Evolutionary conservation across 1,140 invertebrate genomes (phyloP).

Genomic region (Anadara kagoshimensis): DNA sequence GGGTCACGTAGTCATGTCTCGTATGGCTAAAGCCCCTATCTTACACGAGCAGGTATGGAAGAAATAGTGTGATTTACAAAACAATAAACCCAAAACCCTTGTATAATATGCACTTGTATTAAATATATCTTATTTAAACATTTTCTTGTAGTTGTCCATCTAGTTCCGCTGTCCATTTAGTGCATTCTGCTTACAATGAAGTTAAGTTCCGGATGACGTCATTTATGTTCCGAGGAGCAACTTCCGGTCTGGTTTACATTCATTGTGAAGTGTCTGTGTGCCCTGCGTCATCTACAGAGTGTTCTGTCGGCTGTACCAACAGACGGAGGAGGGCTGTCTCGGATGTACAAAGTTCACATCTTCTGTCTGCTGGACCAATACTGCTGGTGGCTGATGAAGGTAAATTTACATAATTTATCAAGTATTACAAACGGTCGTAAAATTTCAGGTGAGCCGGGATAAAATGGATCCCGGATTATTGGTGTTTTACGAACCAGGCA

Average conservation of each 20-base stretch:
- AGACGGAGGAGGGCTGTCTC: slow-evolving; percentile 8
- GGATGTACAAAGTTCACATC: neutral
- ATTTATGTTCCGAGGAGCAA: slow-evolving; percentile 9
- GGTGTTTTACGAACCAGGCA: no score
- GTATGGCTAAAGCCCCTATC: no score
- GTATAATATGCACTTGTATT: no score
- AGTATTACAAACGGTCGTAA: no score
- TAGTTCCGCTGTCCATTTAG: slow-evolving; percentile 11
- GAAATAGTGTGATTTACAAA: no score
- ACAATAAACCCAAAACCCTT: no score
- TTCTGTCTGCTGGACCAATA: slow-evolving; percentile 21
- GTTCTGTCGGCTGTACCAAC: slow-evolving; percentile 1
- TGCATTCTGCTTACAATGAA: slow-evolving; percentile 14
- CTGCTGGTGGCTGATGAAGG: slow-evolving; percentile 17
- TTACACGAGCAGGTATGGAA: no score
- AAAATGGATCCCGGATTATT: no score
- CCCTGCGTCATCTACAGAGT: slow-evolving; percentile 1
- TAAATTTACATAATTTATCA: no score
- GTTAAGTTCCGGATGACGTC: slow-evolving; percentile 17
- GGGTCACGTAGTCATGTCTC: no score
- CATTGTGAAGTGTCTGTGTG: slow-evolving; percentile 27
- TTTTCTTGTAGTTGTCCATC: slow-evolving; percentile 19
- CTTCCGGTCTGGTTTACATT: slow-evolving; percentile 20
- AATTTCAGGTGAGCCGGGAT: no score
- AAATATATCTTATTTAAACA: no score